Evolutionary conservation across 2,888 invertebrate species (phyloP).

Genomic region (Heliconius aoede): DNA sequence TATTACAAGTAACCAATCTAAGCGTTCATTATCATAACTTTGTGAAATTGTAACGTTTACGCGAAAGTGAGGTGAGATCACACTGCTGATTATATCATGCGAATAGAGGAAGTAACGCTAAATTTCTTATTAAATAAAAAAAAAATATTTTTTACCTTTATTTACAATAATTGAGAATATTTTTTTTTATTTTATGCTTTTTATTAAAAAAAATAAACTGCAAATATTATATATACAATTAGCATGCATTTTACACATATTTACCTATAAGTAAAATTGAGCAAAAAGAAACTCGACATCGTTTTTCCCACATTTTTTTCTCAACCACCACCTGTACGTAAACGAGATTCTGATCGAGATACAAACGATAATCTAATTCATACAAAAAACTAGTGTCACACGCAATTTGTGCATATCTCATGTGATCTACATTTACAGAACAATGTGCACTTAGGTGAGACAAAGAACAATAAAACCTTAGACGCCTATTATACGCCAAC

Average conservation of each 20-base stretch:
- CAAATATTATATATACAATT: too few species aligned
- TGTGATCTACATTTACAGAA: slow-evolving; percentile 39
- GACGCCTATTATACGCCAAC: slow-evolving; percentile 26
- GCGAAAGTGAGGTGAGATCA: not conserved
- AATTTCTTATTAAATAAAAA: too few species aligned
- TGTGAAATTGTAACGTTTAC: not conserved
- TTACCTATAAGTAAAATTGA: not conserved
- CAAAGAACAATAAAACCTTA: slow-evolving; percentile 42
- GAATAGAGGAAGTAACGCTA: too few species aligned
- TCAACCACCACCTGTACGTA: not conserved
- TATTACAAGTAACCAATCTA: not conserved
- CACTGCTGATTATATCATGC: not conserved
- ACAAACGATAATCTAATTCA: slow-evolving; percentile 18
- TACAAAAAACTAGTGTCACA: slow-evolving; percentile 26
- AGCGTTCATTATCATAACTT: slow-evolving; percentile 5
- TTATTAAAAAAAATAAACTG: too few species aligned
- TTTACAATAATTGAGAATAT: too few species aligned
- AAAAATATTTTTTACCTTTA: too few species aligned
- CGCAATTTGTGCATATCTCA: slow-evolving; percentile 36
- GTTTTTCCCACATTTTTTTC: slow-evolving; percentile 2
- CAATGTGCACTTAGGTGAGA: slow-evolving; percentile 35
- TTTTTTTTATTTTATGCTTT: too few species aligned
- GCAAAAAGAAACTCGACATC: not conserved
- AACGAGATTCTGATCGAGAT: slow-evolving; percentile 17
- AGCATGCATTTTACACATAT: not conserved